These are phyloP conservation scores for Brachyhypopomus occidentalis DNA, from an alignment of 2,113 vertebrate genomes.

Conservation along the genomic window DNA sequence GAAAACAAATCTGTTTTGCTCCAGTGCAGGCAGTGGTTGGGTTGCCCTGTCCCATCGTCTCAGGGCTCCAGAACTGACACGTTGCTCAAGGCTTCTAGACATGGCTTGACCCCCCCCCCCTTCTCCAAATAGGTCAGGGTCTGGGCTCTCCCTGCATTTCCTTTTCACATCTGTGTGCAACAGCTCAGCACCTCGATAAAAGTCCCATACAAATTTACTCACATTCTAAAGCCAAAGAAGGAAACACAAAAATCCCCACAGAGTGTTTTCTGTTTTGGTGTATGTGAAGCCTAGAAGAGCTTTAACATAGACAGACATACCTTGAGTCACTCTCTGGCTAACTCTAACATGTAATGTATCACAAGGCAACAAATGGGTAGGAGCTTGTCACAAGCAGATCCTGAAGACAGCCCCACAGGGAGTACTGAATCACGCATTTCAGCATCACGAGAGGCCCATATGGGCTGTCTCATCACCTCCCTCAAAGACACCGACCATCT, in stretches of 20 bases:
- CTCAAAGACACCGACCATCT: slow-evolving; percentile 31
- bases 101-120: slow-evolving; percentile 9
- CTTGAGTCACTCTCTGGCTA: background rate
- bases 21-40: slow-evolving; percentile 25
- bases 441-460: background rate
- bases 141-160: slow-evolving; percentile 18
- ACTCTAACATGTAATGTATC: background rate
- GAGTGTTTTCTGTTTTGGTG: slow-evolving; percentile 4
- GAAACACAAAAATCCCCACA: background rate
- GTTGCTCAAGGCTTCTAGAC: slow-evolving; percentile 39
- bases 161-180: slow-evolving; percentile 10
- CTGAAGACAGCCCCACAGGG: background rate
- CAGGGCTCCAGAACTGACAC: slow-evolving; percentile 7
- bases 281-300: background rate
- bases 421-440: slow-evolving; percentile 37
- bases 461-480: slow-evolving; percentile 23
- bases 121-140: slow-evolving; percentile 36
- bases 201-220: background rate
- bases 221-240: background rate
- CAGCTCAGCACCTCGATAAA: background rate
- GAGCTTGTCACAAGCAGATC: background rate
- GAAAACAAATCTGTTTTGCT: slow-evolving; percentile 40
- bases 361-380: slow-evolving; percentile 13
- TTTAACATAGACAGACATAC: background rate
- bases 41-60: slow-evolving; percentile 30